Evolutionary conservation across 2,113 vertebrate genomes (phyloP).

Genomic region (Triplophysa tibetana): DNA sequence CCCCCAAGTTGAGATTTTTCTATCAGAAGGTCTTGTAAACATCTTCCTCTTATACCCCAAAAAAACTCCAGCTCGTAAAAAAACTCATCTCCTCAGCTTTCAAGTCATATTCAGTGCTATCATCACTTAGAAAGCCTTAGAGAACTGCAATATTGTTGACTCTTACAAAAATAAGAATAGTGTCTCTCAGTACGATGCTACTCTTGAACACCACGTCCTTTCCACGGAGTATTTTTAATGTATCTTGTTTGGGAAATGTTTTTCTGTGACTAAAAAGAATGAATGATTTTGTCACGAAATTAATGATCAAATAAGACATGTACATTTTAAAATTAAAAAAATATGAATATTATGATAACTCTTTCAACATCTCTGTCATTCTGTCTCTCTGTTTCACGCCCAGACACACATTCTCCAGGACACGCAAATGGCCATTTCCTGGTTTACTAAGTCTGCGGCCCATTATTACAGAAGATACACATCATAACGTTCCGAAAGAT

Average conservation of each 20-base stretch:
- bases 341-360: background rate
- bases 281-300: too few species aligned
- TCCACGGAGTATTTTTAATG: too few species aligned
- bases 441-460: constrained; percentile 42
- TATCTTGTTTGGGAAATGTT: too few species aligned
- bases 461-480: constrained; percentile 60
- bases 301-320: too few species aligned
- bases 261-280: too few species aligned
- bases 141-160: constrained; percentile 2
- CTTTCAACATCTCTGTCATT: constrained; percentile 24
- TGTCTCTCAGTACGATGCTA: constrained; percentile 7
- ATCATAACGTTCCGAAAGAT: constrained; percentile 65
- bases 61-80: constrained; percentile 1
- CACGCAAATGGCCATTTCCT: background rate
- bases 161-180: constrained; percentile 11
- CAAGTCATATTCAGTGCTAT: constrained; percentile 20
- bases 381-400: constrained; percentile 24
- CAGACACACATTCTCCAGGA: constrained; percentile 26
- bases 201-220: background rate
- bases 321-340: too few species aligned
- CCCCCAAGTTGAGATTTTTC: background rate
- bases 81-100: constrained; percentile 4
- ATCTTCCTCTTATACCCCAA: constrained; percentile 8
- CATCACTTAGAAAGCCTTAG: background rate
- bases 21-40: constrained; percentile 14